phyloP scores from a whole-genome alignment of 2,888 invertebrate species.

The Phaonia tiefii region DNA sequence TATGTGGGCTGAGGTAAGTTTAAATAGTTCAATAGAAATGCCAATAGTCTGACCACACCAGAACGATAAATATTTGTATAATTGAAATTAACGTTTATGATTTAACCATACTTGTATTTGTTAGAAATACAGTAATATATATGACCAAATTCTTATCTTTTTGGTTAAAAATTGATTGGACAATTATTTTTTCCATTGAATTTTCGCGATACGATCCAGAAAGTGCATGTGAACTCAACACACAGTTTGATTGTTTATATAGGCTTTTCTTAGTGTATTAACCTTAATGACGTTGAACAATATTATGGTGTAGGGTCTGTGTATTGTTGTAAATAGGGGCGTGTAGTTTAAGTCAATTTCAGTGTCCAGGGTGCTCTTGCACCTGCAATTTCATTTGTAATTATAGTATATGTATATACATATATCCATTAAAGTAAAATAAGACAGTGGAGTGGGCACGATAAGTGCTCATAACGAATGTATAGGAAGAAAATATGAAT shows the following conservation, averaged over 20 bases:
- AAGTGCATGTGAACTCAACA: not conserved
- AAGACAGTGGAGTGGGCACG: no score
- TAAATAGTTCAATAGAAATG: no score
- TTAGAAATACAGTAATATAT: no score
- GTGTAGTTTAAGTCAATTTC: not conserved
- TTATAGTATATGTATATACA: no score
- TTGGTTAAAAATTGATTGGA: not conserved
- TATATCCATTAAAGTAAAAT: no score
- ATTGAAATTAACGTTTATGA: not conserved
- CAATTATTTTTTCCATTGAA: not conserved
- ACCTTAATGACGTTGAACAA: not conserved
- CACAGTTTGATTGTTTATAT: not conserved
- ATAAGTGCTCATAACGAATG: no score
- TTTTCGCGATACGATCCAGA: no score
- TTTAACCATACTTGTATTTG: not conserved
- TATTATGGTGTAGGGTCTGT: not conserved
- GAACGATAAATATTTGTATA: not conserved
- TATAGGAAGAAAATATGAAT: no score
- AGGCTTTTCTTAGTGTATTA: constrained; percentile 10
- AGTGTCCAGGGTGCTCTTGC: constrained; percentile 6
- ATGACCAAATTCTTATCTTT: not conserved
- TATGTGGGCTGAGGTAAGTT: constrained; percentile 95
- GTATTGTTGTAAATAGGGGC: not conserved
- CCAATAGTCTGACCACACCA: not conserved
- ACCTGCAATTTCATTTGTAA: not conserved